phyloP scores from a whole-genome alignment of 2,888 invertebrate genomes.

The Psylliodes chrysocephalus region DNA sequence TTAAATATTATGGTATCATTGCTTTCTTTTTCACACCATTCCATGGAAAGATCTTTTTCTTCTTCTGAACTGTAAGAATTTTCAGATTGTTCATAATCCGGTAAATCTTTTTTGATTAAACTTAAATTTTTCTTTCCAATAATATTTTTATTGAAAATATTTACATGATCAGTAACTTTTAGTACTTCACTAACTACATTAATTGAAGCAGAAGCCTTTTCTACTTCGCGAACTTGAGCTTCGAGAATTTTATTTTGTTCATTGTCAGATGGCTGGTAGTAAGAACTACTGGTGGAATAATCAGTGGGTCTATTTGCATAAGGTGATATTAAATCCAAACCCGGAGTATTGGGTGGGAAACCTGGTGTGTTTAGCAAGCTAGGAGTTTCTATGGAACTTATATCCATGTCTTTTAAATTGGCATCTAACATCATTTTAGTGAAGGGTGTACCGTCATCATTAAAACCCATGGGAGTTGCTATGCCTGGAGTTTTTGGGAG shows the following conservation, averaged over 20 bases:
- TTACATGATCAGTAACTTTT: slow-evolving; percentile 36
- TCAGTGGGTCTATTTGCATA: slow-evolving; percentile 56
- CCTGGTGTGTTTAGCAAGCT: slow-evolving; percentile 59
- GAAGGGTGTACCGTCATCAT: slow-evolving; percentile 54
- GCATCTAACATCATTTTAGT: slow-evolving; percentile 59
- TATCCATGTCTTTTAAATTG: slow-evolving; percentile 54
- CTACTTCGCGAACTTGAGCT: slow-evolving; percentile 56
- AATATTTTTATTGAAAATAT: slow-evolving; percentile 50
- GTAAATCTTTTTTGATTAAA: slow-evolving; percentile 46
- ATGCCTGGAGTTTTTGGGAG: slow-evolving; percentile 56
- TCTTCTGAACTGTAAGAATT: slow-evolving; percentile 3
- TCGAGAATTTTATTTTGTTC: slow-evolving; percentile 57
- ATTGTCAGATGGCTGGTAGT: slow-evolving; percentile 61
- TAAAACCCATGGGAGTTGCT: slow-evolving; percentile 28
- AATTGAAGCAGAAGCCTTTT: slow-evolving; percentile 32
- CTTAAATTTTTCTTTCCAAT: slow-evolving; percentile 59
- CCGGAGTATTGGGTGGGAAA: slow-evolving; percentile 56
- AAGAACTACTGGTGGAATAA: slow-evolving; percentile 62
- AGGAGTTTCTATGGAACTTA: slow-evolving; percentile 57
- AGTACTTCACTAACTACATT: slow-evolving; percentile 5
- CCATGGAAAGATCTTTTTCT: slow-evolving; percentile 2
- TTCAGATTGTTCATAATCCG: slow-evolving; percentile 25
- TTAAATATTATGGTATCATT: slow-evolving; percentile 47
- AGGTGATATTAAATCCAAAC: slow-evolving; percentile 31
- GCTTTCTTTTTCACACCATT: slow-evolving; percentile 30